phyloP scores from a whole-genome alignment of 2,888 invertebrate genomes.

The Tortrix viridana region DNA sequence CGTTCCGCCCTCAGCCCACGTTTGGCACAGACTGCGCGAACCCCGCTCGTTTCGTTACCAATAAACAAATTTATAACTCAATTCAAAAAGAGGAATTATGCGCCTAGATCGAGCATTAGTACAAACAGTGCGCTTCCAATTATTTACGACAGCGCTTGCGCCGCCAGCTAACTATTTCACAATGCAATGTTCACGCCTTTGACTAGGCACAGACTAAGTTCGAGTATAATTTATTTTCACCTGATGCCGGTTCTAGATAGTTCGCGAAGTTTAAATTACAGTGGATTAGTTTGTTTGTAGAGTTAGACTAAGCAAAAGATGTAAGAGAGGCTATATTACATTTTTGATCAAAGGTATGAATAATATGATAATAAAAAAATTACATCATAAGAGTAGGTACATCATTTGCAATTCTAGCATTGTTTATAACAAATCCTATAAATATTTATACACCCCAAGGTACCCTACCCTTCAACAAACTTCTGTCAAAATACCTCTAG shows the following conservation, averaged over 20 bases:
- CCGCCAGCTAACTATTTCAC: constrained; percentile 60
- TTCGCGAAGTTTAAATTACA: not conserved
- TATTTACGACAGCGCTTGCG: constrained; percentile 67
- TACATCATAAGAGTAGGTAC: too few relatives aligned
- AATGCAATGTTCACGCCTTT: constrained; percentile 60
- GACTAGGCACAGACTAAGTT: constrained; percentile 50
- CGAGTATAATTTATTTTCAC: constrained; percentile 34
- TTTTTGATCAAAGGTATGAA: too few relatives aligned
- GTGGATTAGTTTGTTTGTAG: too few relatives aligned
- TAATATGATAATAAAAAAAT: too few relatives aligned
- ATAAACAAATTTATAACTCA: constrained; percentile 69
- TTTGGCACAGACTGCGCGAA: constrained; percentile 43
- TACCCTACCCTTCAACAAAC: too few relatives aligned
- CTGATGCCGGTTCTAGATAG: constrained; percentile 20
- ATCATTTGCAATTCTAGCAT: too few relatives aligned
- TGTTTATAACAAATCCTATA: too few relatives aligned
- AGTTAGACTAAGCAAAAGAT: too few relatives aligned
- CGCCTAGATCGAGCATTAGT: constrained; percentile 69
- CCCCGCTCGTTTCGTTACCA: constrained; percentile 48
- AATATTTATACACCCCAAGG: too few relatives aligned
- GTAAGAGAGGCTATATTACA: too few relatives aligned
- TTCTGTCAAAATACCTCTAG: too few relatives aligned
- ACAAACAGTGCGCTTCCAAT: constrained; percentile 73
- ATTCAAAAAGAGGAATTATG: constrained; percentile 69
- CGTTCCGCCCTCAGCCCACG: constrained; percentile 54